phyloP scores from a whole-genome alignment of 2,113 vertebrate species.

The Cygnus atratus region DNA sequence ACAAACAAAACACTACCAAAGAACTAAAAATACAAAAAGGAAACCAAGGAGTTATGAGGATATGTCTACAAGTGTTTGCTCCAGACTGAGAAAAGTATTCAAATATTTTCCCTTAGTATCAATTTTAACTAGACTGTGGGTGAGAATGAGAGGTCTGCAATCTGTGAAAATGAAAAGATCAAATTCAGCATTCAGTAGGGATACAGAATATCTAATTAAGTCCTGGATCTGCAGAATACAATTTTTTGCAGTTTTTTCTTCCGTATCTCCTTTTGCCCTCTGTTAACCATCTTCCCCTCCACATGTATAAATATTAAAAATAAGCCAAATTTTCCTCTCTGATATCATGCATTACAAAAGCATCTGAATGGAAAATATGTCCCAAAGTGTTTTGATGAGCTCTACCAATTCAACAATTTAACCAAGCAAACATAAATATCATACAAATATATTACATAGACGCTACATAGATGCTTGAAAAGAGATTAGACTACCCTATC shows the following conservation, averaged over 20 bases:
- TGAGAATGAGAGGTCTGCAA: constrained; percentile 41
- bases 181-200: neutral
- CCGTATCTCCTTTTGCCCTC: neutral
- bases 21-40: neutral
- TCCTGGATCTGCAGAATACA: neutral
- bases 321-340: neutral
- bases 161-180: constrained; percentile 28
- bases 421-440: neutral
- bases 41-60: neutral
- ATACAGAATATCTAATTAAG: constrained; percentile 8
- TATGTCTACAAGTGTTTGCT: constrained; percentile 5
- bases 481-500: neutral
- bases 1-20: neutral
- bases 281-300: neutral
- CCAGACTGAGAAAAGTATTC: neutral
- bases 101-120: constrained; percentile 25
- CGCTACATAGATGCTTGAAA: neutral
- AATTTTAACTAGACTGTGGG: neutral
- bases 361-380: neutral
- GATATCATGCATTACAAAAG: neutral
- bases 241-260: neutral
- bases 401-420: neutral
- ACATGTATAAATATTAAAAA: neutral
- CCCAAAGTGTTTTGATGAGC: neutral
- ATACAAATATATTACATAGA: neutral